These are phyloP conservation scores for Hippocampus abdominalis DNA, from an alignment of 2,113 vertebrate species.

Conservation along the genomic window DNA sequence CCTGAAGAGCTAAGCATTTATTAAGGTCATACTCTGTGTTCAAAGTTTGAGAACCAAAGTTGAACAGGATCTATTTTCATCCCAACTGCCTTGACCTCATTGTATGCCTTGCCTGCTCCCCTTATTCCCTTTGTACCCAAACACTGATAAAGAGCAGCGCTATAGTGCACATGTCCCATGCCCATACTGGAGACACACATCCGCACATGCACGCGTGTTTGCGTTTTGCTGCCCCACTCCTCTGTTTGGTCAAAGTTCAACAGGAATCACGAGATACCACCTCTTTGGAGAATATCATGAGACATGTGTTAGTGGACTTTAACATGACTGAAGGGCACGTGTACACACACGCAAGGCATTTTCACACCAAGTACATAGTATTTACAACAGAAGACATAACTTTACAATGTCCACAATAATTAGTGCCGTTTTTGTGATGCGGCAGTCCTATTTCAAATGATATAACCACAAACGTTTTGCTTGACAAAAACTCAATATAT, in stretches of 20 bases:
- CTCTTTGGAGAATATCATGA: constrained; percentile 37
- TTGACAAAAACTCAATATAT: background rate
- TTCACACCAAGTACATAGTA: constrained; percentile 12
- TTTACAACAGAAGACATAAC: background rate
- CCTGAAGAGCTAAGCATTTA: too few species aligned
- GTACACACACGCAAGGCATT: constrained; percentile 7
- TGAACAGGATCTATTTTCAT: constrained; percentile 51
- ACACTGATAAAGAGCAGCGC: constrained; percentile 34
- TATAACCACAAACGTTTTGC: background rate
- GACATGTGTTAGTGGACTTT: constrained; percentile 53
- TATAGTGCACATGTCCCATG: background rate
- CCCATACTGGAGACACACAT: constrained; percentile 4
- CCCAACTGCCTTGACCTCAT: background rate
- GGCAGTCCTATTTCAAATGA: background rate
- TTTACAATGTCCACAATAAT: background rate
- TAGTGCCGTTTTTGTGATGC: background rate
- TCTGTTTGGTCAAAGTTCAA: constrained; percentile 49
- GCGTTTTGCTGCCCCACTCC: constrained; percentile 18
- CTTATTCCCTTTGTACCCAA: constrained; percentile 43
- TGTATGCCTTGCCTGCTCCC: too few species aligned
- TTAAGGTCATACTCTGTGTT: too few species aligned
- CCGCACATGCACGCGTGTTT: constrained; percentile 17
- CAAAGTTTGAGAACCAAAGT: too few species aligned
- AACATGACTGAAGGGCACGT: constrained; percentile 27
- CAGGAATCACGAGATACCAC: constrained; percentile 44